phyloP scores from a whole-genome alignment of 2,113 vertebrate genomes.

The Echinops telfairi region DNA sequence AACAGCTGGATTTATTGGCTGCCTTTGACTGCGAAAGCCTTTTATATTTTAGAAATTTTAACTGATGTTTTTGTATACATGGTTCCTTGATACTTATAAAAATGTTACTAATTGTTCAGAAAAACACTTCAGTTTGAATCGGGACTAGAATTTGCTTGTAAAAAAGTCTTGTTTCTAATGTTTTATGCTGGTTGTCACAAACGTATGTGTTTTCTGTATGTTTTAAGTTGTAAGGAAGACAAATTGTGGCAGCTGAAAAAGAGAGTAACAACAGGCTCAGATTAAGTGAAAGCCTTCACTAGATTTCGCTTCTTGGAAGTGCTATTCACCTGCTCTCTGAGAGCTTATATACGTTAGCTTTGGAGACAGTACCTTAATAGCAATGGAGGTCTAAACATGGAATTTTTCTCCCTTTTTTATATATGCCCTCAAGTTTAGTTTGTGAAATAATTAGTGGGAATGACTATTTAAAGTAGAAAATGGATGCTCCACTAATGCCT shows the following conservation, averaged over 20 bases:
- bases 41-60: conserved; percentile 56
- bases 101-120: conserved; percentile 63
- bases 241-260: conserved; percentile 28
- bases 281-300: not conserved
- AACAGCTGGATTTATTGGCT: conserved; percentile 5
- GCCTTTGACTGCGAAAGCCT: conserved; percentile 28
- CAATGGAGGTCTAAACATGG: not conserved
- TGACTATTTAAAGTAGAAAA: not conserved
- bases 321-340: not conserved
- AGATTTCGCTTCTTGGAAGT: conserved; percentile 40
- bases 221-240: no score
- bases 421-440: not conserved
- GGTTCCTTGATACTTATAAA: conserved; percentile 55
- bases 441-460: not conserved
- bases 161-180: conserved; percentile 42
- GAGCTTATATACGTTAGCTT: not conserved
- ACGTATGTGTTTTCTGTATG: no score
- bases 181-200: no score
- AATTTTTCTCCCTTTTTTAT: not conserved
- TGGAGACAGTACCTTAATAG: not conserved
- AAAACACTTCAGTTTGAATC: conserved; percentile 63
- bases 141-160: conserved; percentile 56
- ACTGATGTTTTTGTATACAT: conserved; percentile 61
- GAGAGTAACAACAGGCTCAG: conserved; percentile 32
- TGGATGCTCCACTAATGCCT: not conserved